Base-by-base conservation (phyloP, 2,888 invertebrate species). In the Galeopsomyia nigrocyanea region DNA sequence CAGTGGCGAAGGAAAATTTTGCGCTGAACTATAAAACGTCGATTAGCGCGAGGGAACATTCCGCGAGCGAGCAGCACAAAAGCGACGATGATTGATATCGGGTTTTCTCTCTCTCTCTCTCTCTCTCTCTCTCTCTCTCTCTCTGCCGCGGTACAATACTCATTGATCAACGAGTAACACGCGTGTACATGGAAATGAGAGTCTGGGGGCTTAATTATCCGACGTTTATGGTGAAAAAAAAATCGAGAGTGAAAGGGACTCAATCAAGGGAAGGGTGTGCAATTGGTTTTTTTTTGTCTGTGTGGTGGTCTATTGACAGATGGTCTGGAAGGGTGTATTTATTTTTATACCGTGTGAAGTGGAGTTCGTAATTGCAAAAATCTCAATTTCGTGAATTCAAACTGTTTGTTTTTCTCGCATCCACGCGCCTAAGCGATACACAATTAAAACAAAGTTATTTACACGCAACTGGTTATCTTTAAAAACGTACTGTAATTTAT, bases 241-340 rank as follows among this genome's bases (percentile, higher is more conserved):
- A 62, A 65, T 55, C 9, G 51, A 57, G 49, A 62, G 31, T 63
- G 68, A 74, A 74, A 69, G 39, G 69, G 50, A 50, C 71, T 68
- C 71, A 64, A 74, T 71, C 60, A 61, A 46, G 60, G n/a, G 31
- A 47, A 49, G 26, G 21, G 46, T 19, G 61, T 10, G n/a, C n/a
- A 31, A 31, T 31, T 31, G 31, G 31, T 19, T 14, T 13, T 57
- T 63, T 39, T 7, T 58, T 50, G 26, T 46, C 21, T 39, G 39
- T 55, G 39, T 9, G 2, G 21, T 16, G 39, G 46, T 31, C 39
- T 6, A 31, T 67, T 39, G 58, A 60, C 58, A 60, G 51, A 51
- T 21, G 51, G 21, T 1, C 39, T 39, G 13, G 39, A n/a, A n/a
- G n/a, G n/a, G n/a, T n/a, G n/a, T 10, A 10, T 39, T 39, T 10